Conservation (phyloP, 1,140 invertebrate genomes). For the Cydia splendana region DNA sequence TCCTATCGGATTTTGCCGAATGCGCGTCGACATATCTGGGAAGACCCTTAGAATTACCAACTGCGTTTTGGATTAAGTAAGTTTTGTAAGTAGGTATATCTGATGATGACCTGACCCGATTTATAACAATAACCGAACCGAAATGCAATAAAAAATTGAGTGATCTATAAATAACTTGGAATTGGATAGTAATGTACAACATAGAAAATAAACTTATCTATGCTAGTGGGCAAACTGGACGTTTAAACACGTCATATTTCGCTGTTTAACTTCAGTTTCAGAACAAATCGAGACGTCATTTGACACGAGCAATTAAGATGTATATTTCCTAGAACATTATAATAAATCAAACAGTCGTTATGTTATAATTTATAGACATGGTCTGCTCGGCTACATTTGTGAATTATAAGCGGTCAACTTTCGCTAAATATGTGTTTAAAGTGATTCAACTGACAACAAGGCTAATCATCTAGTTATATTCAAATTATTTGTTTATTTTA, state of each 20-base stretch:
- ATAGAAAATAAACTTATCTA: neutral
- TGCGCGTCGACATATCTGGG: no score
- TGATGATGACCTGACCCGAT: no score
- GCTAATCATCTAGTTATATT: neutral
- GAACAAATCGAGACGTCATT: neutral
- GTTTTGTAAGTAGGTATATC: no score
- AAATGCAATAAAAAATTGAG: neutral
- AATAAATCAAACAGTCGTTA: constrained; percentile 17
- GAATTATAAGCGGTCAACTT: constrained; percentile 7
- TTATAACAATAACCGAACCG: no score
- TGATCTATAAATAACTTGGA: neutral
- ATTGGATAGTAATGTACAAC: neutral
- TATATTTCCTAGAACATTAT: constrained; percentile 6
- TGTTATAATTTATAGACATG: constrained; percentile 11
- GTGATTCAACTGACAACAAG: constrained; percentile 9
- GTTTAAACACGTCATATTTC: constrained; percentile 6
- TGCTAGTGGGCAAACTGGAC: neutral
- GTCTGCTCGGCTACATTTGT: neutral
- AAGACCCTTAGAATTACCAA: no score
- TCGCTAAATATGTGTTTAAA: constrained; percentile 11
- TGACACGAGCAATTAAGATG: constrained; percentile 12
- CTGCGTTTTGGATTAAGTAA: no score
- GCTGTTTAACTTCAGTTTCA: constrained; percentile 1
- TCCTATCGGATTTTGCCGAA: no score
- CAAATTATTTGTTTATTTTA: no score